Evolutionary conservation across 2,113 vertebrate species (phyloP).

Genomic region (Bufo gargarizans): DNA sequence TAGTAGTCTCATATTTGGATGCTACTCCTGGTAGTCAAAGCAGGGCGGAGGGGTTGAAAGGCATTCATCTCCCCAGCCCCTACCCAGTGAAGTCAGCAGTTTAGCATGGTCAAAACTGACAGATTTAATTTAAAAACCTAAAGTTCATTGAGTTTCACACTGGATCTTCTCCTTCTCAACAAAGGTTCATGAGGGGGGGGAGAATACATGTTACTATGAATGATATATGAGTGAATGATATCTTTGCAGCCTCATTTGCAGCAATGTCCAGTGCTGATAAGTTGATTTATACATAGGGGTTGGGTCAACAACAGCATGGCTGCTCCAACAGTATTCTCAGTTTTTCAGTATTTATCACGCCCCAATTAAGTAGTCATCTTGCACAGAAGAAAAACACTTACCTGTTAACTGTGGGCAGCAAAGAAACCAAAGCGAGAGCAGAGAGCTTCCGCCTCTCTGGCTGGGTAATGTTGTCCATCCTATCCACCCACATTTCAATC

Average conservation of each 20-base stretch:
- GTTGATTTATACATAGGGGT: neutral
- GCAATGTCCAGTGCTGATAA: neutral
- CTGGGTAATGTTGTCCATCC: constrained; percentile 98
- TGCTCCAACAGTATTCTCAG: neutral
- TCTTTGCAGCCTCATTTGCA: neutral
- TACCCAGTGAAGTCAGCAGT: no score
- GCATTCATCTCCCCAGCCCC: no score
- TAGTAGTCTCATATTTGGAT: no score
- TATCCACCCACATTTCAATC: constrained; percentile 99
- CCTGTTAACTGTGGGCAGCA: constrained; percentile 91
- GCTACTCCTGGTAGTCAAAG: no score
- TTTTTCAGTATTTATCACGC: neutral
- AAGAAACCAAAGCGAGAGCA: constrained; percentile 89
- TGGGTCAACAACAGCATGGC: neutral
- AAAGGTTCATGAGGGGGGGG: no score
- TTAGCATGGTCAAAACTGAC: no score
- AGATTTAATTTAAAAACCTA: no score
- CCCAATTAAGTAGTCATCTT: neutral
- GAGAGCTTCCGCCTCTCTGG: constrained; percentile 97
- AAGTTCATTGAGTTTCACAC: no score
- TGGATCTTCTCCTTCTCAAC: no score
- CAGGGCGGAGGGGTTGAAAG: no score
- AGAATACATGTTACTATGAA: no score
- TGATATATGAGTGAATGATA: no score
- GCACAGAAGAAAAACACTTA: constrained; percentile 61